Percentiles rank a stretch among this genome's conserved stretches.
Evolutionary conservation across 2,113 vertebrate species (phyloP).

Genomic region (Rostratula benghalensis): DNA sequence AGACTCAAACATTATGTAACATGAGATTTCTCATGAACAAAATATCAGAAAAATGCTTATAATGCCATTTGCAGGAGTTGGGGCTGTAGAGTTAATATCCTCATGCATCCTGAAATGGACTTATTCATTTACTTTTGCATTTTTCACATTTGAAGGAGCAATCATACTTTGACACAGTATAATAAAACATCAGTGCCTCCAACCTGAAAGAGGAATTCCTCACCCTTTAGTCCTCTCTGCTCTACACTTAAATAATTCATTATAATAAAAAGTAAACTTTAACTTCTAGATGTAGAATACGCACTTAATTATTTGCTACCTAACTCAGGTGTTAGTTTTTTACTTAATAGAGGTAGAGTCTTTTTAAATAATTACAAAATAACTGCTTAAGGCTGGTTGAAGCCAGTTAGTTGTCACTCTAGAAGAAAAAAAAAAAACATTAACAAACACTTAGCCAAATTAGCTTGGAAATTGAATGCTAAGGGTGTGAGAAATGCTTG

Average conservation of each 20-base stretch:
- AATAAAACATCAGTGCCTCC: neutral
- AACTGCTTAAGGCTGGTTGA: neutral
- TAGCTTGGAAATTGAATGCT: neutral
- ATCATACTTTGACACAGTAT: neutral
- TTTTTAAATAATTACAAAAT: slow-evolving; percentile 18
- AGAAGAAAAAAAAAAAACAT: neutral
- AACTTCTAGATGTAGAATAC: neutral
- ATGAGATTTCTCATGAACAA: neutral
- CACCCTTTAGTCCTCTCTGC: neutral
- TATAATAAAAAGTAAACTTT: slow-evolving; percentile 15
- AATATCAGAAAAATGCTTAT: neutral
- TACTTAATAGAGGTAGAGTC: neutral
- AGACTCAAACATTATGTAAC: neutral
- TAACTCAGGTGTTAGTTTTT: neutral
- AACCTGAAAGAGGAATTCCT: neutral
- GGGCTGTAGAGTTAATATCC: neutral
- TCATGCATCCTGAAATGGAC: neutral
- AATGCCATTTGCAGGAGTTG: neutral
- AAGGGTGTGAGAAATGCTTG: neutral
- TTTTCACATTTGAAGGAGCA: neutral
- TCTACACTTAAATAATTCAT: neutral
- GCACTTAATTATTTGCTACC: slow-evolving; percentile 26
- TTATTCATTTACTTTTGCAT: neutral
- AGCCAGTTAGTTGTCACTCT: neutral
- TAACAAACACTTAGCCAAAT: neutral